These are phyloP conservation scores for Aurelia sp. DNA, from an alignment of 30 jellyfish, hydroid and myxozoan species.

Conservation along the genomic window DNA sequence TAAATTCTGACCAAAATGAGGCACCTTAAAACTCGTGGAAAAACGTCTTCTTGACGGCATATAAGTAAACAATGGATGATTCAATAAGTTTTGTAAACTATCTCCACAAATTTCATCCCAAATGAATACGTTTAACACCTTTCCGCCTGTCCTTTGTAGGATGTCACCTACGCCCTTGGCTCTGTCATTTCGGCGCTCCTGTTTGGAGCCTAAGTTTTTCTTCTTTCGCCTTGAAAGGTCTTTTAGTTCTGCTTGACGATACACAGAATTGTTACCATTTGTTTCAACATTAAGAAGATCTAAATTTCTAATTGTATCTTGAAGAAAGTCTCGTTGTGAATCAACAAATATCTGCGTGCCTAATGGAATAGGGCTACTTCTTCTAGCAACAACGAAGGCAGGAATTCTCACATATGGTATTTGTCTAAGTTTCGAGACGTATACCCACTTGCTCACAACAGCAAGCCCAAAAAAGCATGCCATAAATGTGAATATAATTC, in stretches of 20 bases:
- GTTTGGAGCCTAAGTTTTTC: background rate
- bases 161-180: slow-evolving; percentile 16
- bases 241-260: background rate
- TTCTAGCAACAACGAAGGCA: slow-evolving; percentile 38
- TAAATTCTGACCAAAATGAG: slow-evolving; percentile 30
- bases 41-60: slow-evolving; percentile 65
- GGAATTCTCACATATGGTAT: slow-evolving; percentile 42
- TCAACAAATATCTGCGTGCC: slow-evolving; percentile 45
- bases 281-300: background rate
- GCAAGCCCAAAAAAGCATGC: slow-evolving; percentile 21
- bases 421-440: slow-evolving; percentile 26
- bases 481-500: background rate
- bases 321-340: slow-evolving; percentile 12
- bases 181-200: background rate
- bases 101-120: slow-evolving; percentile 93
- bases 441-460: slow-evolving; percentile 23
- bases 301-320: background rate
- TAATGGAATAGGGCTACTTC: slow-evolving; percentile 23
- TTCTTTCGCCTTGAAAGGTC: background rate
- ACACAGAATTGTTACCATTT: background rate
- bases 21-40: slow-evolving; percentile 37
- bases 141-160: slow-evolving; percentile 10
- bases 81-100: slow-evolving; percentile 42
- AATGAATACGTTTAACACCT: slow-evolving; percentile 46
- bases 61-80: slow-evolving; percentile 88